phyloP scores from a whole-genome alignment of 2,888 invertebrate species.

The Mantis religiosa region DNA sequence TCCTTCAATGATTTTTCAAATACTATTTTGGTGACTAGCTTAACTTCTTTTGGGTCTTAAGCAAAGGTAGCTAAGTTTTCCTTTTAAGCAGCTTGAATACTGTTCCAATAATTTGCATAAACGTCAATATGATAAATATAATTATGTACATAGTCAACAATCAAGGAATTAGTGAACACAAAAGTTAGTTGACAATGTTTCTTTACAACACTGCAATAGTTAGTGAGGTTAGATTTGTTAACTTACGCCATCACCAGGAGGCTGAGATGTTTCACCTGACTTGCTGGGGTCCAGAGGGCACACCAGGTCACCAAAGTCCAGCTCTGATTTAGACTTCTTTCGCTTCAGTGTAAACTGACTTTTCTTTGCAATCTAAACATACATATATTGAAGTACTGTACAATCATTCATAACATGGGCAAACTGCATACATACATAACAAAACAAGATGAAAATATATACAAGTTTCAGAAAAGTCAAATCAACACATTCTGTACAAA shows the following conservation, averaged over 20 bases:
- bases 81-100: too few relatives aligned
- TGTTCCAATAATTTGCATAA: neutral
- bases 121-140: neutral
- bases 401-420: neutral
- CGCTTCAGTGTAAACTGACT: conserved; percentile 82
- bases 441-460: conserved; percentile 2
- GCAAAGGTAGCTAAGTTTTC: too few relatives aligned
- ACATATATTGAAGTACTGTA: conserved; percentile 13
- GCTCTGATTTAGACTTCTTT: conserved; percentile 72
- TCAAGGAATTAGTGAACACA: neutral
- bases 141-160: neutral
- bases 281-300: conserved; percentile 64
- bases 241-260: conserved; percentile 35
- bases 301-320: conserved; percentile 80
- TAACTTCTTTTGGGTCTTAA: too few relatives aligned
- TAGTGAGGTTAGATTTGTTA: conserved; percentile 19
- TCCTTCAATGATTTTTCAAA: too few relatives aligned
- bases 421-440: conserved; percentile 17
- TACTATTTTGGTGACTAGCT: too few relatives aligned
- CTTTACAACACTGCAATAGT: neutral
- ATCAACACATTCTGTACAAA: too few relatives aligned
- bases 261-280: conserved; percentile 30
- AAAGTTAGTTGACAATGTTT: neutral
- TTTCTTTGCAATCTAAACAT: conserved; percentile 69
- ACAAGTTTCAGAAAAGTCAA: neutral